Conservation (phyloP, 2,888 invertebrate species). For the Cheilosia vulpina region DNA sequence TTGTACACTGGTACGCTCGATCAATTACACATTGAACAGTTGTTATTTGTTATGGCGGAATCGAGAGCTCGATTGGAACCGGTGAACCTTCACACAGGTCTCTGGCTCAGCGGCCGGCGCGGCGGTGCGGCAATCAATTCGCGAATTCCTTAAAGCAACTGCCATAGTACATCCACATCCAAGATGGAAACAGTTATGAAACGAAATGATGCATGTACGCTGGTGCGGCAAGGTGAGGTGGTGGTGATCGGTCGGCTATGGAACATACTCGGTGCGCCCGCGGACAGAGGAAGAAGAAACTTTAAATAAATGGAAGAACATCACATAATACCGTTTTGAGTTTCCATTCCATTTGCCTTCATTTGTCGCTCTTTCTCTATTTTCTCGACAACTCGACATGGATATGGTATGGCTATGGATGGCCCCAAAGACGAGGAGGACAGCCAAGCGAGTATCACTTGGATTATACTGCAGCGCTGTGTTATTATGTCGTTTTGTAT, state of each 20-base stretch:
- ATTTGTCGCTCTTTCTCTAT: conserved; percentile 71
- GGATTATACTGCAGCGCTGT: conserved; percentile 45
- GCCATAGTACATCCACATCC: conserved; percentile 10
- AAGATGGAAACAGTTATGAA: conserved; percentile 73
- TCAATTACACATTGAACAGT: conserved; percentile 73
- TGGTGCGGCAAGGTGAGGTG: conserved; percentile 24
- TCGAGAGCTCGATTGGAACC: conserved; percentile 67
- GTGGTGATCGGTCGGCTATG: conserved; percentile 3
- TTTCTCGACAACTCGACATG: conserved; percentile 41
- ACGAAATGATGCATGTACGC: conserved; percentile 57
- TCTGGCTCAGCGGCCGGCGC: neutral
- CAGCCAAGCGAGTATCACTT: conserved; percentile 10
- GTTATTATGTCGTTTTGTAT: conserved; percentile 42
- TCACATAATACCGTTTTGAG: conserved; percentile 74
- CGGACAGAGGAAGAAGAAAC: conserved; percentile 25
- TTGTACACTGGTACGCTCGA: conserved; percentile 53
- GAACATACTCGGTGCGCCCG: conserved; percentile 13
- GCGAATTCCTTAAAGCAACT: conserved; percentile 65
- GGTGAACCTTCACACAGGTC: conserved; percentile 64
- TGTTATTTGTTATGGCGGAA: conserved; percentile 62
- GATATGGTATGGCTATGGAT: neutral
- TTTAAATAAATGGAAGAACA: conserved; percentile 72
- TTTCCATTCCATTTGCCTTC: conserved; percentile 74
- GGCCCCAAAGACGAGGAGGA: conserved; percentile 26
- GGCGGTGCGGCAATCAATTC: conserved; percentile 29